A percentile compares a stretch with the other conserved stretches of the same genome.
Evolutionary conservation across 2,113 vertebrate species (phyloP).

Genomic region (Pipra filicauda): DNA sequence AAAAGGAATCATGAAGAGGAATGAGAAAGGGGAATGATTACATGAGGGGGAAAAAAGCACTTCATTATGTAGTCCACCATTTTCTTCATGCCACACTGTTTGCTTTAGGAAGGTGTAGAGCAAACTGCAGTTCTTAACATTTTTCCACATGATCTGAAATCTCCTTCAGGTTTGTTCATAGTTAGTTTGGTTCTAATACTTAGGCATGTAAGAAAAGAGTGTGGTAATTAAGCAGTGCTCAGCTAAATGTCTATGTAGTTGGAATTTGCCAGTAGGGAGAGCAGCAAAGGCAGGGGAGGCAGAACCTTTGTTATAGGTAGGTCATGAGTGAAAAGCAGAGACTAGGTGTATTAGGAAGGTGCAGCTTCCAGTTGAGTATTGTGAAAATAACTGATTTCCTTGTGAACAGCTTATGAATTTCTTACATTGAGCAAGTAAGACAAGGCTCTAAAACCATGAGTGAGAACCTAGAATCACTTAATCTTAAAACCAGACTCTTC

Average conservation of each 20-base stretch:
- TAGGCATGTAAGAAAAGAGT: neutral
- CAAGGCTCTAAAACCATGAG: neutral
- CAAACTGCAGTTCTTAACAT: neutral
- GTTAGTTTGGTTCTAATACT: neutral
- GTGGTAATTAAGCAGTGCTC: neutral
- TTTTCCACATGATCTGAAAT: neutral
- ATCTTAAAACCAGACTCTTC: neutral
- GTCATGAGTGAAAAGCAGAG: neutral
- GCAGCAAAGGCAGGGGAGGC: neutral
- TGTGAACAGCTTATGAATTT: neutral
- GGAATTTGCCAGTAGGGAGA: neutral
- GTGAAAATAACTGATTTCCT: neutral
- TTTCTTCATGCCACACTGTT: neutral
- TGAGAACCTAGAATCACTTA: neutral
- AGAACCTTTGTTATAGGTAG: neutral
- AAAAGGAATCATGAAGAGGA: neutral
- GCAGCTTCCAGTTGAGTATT: neutral
- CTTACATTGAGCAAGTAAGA: neutral
- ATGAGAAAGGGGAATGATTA: neutral
- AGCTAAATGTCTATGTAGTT: neutral
- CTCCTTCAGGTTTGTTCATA: neutral
- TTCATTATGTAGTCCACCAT: neutral
- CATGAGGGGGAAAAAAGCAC: rapidly evolving
- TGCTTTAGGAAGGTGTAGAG: neutral
- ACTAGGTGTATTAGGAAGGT: neutral